Evolutionary conservation across 2,797 vertebrate genomes (phyloP).

Genomic region (Diplodus puntazzo): DNA sequence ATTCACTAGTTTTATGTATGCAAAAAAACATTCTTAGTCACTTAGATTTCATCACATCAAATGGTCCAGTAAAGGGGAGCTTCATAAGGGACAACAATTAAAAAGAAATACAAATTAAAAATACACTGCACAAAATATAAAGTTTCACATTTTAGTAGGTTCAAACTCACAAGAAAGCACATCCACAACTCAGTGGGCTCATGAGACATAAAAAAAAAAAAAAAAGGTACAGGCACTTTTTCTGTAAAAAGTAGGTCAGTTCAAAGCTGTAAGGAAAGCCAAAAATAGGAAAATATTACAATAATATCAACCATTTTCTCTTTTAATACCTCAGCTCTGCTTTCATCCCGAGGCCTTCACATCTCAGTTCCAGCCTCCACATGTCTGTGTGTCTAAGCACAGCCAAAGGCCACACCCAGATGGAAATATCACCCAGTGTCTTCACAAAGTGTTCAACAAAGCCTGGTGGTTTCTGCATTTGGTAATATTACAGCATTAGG

Average conservation of each 20-base stretch:
- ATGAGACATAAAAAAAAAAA: constrained; percentile 21
- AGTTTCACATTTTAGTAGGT: constrained; percentile 52
- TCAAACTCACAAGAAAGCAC: constrained; percentile 53
- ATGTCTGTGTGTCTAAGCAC: constrained; percentile 2
- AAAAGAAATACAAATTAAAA: constrained; percentile 18
- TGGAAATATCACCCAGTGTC: constrained; percentile 47
- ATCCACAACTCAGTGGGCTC: constrained; percentile 49
- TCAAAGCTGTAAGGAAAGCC: constrained; percentile 56
- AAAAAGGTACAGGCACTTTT: constrained; percentile 75
- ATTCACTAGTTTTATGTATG: constrained; percentile 59
- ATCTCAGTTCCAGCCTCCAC: constrained; percentile 23
- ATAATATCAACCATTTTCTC: constrained; percentile 36
- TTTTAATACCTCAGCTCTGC: constrained; percentile 34
- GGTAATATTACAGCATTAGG: background rate
- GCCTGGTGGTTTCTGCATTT: background rate
- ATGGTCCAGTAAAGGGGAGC: constrained; percentile 22
- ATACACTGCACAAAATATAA: constrained; percentile 42
- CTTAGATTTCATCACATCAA: constrained; percentile 43
- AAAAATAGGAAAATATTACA: constrained; percentile 55
- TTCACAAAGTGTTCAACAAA: constrained; percentile 21
- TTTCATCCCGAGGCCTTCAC: constrained; percentile 8
- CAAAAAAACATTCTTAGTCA: constrained; percentile 67
- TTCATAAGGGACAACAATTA: constrained; percentile 13
- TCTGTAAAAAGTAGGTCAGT: constrained; percentile 68
- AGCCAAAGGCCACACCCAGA: constrained; percentile 32